Evolutionary conservation across 2,888 invertebrate species (phyloP).

Genomic region (Melieria omissa): DNA sequence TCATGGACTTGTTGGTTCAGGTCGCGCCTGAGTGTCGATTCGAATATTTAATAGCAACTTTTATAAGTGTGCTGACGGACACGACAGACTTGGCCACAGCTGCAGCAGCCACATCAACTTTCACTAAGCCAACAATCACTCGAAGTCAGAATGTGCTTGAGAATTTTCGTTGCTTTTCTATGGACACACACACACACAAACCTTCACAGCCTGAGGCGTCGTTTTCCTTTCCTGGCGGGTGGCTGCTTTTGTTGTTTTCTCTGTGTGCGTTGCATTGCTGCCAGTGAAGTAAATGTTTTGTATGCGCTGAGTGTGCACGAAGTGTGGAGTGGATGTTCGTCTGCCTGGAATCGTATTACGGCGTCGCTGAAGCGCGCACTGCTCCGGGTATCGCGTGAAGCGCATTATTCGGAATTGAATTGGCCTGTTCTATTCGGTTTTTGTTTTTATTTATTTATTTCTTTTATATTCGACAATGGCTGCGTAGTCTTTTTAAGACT

Average conservation of each 20-base stretch:
- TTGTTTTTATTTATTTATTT: background rate
- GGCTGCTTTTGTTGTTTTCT: background rate
- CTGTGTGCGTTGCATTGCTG: background rate
- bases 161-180: slow-evolving; percentile 22
- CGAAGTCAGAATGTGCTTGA: slow-evolving; percentile 11
- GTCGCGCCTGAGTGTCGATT: no score
- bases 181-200: background rate
- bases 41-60: background rate
- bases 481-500: background rate
- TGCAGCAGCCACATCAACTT: slow-evolving; percentile 20
- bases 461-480: background rate
- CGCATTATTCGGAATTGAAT: slow-evolving; percentile 63
- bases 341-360: slow-evolving; percentile 28
- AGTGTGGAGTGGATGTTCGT: slow-evolving; percentile 13
- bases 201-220: background rate
- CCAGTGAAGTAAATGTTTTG: background rate
- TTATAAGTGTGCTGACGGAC: slow-evolving; percentile 19
- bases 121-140: slow-evolving; percentile 25
- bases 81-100: slow-evolving; percentile 19
- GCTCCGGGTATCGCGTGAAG: slow-evolving; percentile 45
- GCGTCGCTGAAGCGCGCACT: slow-evolving; percentile 30
- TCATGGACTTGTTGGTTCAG: background rate
- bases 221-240: slow-evolving; percentile 19
- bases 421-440: slow-evolving; percentile 43
- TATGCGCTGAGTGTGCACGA: background rate